These are phyloP conservation scores for Drosophila monieri DNA, from an alignment of 2,888 invertebrate species.

Conservation along the genomic window DNA sequence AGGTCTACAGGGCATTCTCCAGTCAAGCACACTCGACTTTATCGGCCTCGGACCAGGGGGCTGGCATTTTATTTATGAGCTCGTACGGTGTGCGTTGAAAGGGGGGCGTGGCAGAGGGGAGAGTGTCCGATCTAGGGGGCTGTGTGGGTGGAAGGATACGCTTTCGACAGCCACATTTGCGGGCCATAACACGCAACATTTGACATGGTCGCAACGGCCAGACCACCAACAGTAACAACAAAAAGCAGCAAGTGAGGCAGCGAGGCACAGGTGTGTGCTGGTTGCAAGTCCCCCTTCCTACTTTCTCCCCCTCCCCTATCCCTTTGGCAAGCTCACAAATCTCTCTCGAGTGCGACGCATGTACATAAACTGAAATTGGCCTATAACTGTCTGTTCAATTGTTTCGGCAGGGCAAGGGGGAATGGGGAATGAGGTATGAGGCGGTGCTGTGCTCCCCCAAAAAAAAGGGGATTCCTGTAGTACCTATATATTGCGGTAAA, in stretches of 20 bases:
- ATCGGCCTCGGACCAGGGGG: conserved; percentile 25
- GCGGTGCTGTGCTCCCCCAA: background rate
- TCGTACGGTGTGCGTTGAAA: conserved; percentile 73
- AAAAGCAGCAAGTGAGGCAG: conserved; percentile 5
- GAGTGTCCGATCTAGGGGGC: background rate
- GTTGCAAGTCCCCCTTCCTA: conserved; percentile 19
- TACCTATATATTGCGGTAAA: conserved; percentile 77
- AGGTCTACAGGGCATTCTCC: conserved; percentile 63
- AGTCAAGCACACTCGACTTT: conserved; percentile 65
- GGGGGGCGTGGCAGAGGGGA: background rate
- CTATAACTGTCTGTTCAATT: conserved; percentile 79
- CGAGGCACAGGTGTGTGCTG: conserved; percentile 34
- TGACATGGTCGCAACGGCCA: conserved; percentile 58
- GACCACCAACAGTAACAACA: conserved; percentile 31
- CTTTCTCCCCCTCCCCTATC: background rate
- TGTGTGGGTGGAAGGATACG: conserved; percentile 53
- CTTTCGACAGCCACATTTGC: conserved; percentile 76
- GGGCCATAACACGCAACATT: conserved; percentile 76
- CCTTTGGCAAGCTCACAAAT: conserved; percentile 55
- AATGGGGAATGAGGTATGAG: background rate
- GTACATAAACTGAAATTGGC: conserved; percentile 77
- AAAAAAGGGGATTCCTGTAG: conserved; percentile 16
- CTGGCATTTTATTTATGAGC: conserved; percentile 74
- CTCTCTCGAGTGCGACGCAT: conserved; percentile 75
- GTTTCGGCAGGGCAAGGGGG: conserved; percentile 44